Conservation (phyloP, 2,113 vertebrate species). For the Penelope pileata region DNA sequence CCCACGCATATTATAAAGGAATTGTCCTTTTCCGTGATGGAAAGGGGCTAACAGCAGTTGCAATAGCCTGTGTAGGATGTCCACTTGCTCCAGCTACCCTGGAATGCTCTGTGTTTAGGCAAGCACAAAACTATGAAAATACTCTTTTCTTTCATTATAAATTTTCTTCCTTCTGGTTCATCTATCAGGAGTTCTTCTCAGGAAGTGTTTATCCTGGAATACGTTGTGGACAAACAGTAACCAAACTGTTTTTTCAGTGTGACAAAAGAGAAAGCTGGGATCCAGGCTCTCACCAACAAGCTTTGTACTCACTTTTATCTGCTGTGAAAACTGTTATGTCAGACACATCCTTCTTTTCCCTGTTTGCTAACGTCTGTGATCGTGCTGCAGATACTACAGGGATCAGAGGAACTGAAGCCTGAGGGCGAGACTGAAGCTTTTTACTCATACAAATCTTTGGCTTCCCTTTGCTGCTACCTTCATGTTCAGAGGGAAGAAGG, state of each 20-base stretch:
- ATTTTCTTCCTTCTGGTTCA: background rate
- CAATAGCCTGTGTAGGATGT: fast-evolving
- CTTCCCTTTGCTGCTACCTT: background rate
- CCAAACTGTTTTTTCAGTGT: background rate
- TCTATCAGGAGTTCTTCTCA: background rate
- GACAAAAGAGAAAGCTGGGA: background rate
- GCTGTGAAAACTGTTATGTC: background rate
- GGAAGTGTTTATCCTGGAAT: background rate
- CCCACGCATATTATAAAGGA: background rate
- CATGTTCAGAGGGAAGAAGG: background rate
- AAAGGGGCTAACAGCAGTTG: background rate
- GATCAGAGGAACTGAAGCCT: background rate
- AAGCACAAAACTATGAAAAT: background rate
- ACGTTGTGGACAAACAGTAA: background rate
- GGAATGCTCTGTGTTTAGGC: background rate
- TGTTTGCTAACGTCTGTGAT: background rate
- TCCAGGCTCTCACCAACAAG: background rate
- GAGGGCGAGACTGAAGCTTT: background rate
- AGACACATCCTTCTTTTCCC: background rate
- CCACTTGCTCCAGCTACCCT: background rate
- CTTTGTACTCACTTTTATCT: background rate
- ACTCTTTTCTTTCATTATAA: background rate
- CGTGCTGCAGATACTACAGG: background rate
- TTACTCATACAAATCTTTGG: background rate
- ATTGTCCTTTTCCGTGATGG: background rate